Percentiles rank a stretch among this genome's conserved stretches.
Evolutionary conservation across 2,888 invertebrate genomes (phyloP).

Genomic region (Leucoma salicis): DNA sequence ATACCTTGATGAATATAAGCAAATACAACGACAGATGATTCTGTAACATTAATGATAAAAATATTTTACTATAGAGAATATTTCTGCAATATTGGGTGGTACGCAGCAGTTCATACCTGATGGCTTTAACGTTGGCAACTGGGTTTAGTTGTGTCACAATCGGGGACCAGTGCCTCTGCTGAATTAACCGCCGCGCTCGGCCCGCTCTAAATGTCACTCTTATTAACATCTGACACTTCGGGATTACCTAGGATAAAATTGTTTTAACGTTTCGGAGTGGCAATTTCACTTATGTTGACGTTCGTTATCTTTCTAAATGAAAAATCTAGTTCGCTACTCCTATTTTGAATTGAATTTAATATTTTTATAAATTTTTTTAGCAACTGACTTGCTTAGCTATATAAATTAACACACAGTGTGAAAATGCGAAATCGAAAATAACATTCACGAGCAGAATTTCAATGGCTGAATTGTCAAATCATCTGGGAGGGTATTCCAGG

Average conservation of each 20-base stretch:
- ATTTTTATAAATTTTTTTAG: too few relatives aligned
- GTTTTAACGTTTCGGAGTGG: slow-evolving; percentile 73
- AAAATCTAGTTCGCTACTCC: slow-evolving; percentile 47
- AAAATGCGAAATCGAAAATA: too few relatives aligned
- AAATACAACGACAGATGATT: too few relatives aligned
- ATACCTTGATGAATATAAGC: too few relatives aligned
- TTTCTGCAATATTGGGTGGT: slow-evolving; percentile 55
- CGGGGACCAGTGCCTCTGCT: slow-evolving; percentile 66
- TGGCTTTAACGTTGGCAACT: slow-evolving; percentile 72
- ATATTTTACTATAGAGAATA: slow-evolving; percentile 56
- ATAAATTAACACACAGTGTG: too few relatives aligned
- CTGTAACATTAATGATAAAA: too few relatives aligned
- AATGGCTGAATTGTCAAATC: too few relatives aligned
- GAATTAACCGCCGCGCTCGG: slow-evolving; percentile 71
- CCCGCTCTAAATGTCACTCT: slow-evolving; percentile 78
- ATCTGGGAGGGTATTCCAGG: too few relatives aligned
- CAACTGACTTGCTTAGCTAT: too few relatives aligned
- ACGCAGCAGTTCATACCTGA: slow-evolving; percentile 61
- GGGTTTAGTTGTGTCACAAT: slow-evolving; percentile 78
- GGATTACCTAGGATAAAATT: slow-evolving; percentile 80
- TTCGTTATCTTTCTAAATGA: slow-evolving; percentile 69
- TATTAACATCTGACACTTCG: slow-evolving; percentile 78
- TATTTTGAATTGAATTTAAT: slow-evolving; percentile 46
- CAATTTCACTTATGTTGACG: slow-evolving; percentile 64
- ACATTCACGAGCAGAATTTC: too few relatives aligned